phyloP scores from a whole-genome alignment of 2,888 invertebrate species.

The Andricus curvator region DNA sequence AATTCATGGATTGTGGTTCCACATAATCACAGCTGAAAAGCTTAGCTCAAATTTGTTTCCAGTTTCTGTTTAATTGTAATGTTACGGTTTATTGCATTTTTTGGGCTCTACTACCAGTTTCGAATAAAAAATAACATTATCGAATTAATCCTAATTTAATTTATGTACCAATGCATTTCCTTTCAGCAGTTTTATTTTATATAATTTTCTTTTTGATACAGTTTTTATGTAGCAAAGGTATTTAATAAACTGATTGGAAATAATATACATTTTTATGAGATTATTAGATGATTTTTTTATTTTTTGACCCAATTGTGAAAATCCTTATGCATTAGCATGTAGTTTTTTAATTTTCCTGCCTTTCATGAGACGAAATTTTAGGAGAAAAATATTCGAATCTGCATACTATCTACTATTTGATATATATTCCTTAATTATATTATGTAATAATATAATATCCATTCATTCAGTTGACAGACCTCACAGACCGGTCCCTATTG shows the following conservation, averaged over 20 bases:
- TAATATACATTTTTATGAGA: constrained; percentile 1
- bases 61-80: not conserved
- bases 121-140: not conserved
- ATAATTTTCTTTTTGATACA: constrained; percentile 19
- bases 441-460: too few relatives aligned
- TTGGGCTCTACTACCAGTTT: not conserved
- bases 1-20: not conserved
- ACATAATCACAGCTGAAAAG: not conserved
- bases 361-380: too few relatives aligned
- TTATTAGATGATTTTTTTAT: not conserved
- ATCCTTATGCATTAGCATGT: too few relatives aligned
- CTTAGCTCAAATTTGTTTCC: constrained; percentile 17
- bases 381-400: too few relatives aligned
- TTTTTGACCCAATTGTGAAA: not conserved
- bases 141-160: not conserved
- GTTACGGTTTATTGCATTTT: not conserved
- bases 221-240: constrained; percentile 30
- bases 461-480: too few relatives aligned
- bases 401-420: too few relatives aligned
- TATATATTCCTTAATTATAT: too few relatives aligned
- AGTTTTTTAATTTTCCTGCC: too few relatives aligned
- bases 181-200: not conserved
- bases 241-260: constrained; percentile 29
- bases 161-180: not conserved
- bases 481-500: too few relatives aligned